Base-by-base conservation (phyloP, 2,888 invertebrate genomes). In the Aethes cnicana region DNA sequence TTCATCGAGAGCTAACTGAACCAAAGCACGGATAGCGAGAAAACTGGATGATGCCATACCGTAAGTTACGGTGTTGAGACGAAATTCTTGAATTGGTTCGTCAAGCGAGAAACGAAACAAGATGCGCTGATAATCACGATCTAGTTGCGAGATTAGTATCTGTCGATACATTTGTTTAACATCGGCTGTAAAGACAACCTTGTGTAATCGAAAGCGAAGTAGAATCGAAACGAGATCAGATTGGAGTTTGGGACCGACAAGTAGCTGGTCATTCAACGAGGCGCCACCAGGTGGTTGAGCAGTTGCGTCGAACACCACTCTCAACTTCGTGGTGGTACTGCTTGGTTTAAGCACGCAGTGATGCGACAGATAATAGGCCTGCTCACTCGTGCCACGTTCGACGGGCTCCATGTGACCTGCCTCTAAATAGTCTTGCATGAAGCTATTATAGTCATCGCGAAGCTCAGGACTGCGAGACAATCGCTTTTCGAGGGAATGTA, bases 61-160 rank as follows among this genome's bases (percentile, higher is more conserved):
- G 9, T 48, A 48, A 5, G 48, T 48, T 4, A 48, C 41, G 4
- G 48, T 48, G 7, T 48, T 48, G 1, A 48, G 32, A 14, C 48
- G 21, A 26, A 32, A 48, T 2, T 32, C 39, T 9, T 11, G 25
- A 1, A 26, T 11, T 7, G 7, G 14, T 7, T 39, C 30, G 21
- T 37, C 26, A 1, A 35, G 25, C 7, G 32, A 8, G 9, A 8
- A 25, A 2, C 47, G 37, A 18, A 18, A 47, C 8, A 47, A 7
- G 20, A 47, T 47, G 12, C 26, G 16, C n/a, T 47, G 47, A 28
- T 23, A 47, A 9, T 47, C 30, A 4, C 11, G 41, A 42, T 21
- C 14, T 17, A 14, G 7, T 4, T 23, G 7, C 3, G 30, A 2
- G 14, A 47, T 9, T 17, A 32, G 6, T 1, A 39, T 39, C 12